A percentile compares a stretch with the other conserved stretches of the same genome.
phyloP scores from a whole-genome alignment of 2,797 vertebrate species.

The Atherinosoma microstoma region DNA sequence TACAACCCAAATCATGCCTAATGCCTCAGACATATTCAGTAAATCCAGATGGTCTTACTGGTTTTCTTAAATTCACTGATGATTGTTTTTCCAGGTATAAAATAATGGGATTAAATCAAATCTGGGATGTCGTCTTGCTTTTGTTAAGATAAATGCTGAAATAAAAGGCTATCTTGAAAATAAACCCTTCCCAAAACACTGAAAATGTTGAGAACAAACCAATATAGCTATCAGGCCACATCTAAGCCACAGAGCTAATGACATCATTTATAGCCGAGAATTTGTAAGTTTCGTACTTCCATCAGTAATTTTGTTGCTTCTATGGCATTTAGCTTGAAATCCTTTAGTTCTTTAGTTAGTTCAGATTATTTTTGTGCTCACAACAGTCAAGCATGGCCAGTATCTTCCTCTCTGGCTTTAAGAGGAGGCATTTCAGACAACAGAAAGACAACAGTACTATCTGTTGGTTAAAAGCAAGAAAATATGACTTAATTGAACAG shows the following conservation, averaged over 20 bases:
- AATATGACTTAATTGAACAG: not conserved
- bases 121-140: too few species aligned
- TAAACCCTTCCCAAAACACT: too few species aligned
- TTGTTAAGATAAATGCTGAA: too few species aligned
- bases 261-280: not conserved
- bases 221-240: not conserved
- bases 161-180: too few species aligned
- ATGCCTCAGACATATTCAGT: too few species aligned
- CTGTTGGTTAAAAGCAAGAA: not conserved
- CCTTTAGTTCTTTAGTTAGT: not conserved
- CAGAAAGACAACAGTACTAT: not conserved
- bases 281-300: not conserved
- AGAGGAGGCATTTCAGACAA: not conserved
- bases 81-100: too few species aligned
- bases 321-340: not conserved
- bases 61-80: too few species aligned
- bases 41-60: too few species aligned
- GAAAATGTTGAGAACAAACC: too few species aligned
- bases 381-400: not conserved
- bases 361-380: slow-evolving; percentile 5
- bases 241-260: not conserved
- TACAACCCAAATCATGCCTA: too few species aligned
- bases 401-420: not conserved
- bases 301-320: not conserved
- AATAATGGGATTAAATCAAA: too few species aligned